Evolutionary conservation across 2,888 invertebrate species (phyloP).

Genomic region (Pterobdella sp.): DNA sequence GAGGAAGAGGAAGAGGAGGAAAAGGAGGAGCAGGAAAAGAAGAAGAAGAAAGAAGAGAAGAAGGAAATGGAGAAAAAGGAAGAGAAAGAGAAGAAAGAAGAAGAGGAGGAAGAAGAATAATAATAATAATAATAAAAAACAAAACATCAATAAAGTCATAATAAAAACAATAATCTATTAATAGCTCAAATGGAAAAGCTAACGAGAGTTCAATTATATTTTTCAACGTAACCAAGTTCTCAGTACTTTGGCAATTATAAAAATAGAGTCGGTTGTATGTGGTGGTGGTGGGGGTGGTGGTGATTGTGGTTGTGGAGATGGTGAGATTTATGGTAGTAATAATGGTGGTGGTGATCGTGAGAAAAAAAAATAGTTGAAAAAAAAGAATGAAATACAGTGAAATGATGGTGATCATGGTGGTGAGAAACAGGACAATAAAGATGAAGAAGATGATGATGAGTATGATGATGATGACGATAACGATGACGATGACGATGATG

Average conservation of each 20-base stretch:
- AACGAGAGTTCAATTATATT: background rate
- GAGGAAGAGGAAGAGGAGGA: slow-evolving; percentile 37
- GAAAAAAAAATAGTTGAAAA: background rate
- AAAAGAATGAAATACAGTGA: background rate
- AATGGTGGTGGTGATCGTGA: background rate
- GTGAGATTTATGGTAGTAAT: background rate
- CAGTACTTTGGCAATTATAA: background rate
- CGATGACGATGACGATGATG: background rate
- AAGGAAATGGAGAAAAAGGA: slow-evolving; percentile 17
- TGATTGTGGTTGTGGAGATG: background rate
- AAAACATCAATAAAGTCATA: background rate
- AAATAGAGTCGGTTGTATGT: background rate
- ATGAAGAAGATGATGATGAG: background rate
- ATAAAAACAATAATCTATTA: background rate
- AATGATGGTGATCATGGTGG: background rate
- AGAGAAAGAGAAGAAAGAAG: background rate
- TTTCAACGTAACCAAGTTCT: background rate
- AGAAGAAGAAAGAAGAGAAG: slow-evolving; percentile 27
- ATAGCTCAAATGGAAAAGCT: background rate
- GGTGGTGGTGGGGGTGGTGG: background rate
- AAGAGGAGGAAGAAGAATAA: background rate
- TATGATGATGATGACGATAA: background rate
- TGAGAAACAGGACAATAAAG: background rate
- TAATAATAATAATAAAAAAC: background rate
- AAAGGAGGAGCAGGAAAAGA: slow-evolving; percentile 30